Evolutionary conservation across 1,140 invertebrate genomes (phyloP), one percentile per base, ranked within the genome.

Genomic region (Sminthurides bifidus): DNA sequence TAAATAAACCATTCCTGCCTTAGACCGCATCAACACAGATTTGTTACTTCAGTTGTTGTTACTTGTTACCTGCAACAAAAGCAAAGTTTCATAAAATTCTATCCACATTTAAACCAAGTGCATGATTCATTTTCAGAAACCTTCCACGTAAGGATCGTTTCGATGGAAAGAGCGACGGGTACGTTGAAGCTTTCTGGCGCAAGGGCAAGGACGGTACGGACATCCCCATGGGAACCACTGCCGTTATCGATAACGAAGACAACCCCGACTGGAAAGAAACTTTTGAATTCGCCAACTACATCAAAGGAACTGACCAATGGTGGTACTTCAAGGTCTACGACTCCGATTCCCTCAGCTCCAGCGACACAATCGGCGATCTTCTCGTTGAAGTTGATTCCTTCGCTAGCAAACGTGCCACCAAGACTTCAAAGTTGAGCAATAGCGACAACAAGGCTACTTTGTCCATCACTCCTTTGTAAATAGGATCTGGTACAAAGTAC

Each of bases 271-370:
- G 52, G 52, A 17, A 24, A 6, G 51, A 56, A 21, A 52, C 27
- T 2, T 59, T 62, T 26, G 56, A 62, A 26, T 62, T 62, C 46
- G 35, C 29, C 15, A 62, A 62, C 21, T 62, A 59, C 26, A 52
- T 56, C 31, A 45, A 40, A 19, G 57, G 60, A 52, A 54, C 48
- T 14, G 43, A 59, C 27, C 54, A 61, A 55, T 61, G 31, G n/a
- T 57, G 48, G 50, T 37, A 43, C 29, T 55, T 61, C 41, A 55
- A 51, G 15, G 60, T 61, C 19, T 27, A 45, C 29, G 60, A 61
- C 40, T 17, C 48, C 14, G 60, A 61, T 27, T 37, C 30, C 30
- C 17, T 56, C 1, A 41, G 24, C 17, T 46, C 46, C 2, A 52
- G 56, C 46, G 59, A 61, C 37, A n/a, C 26, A 17, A 37, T 61